Evolutionary conservation across 2,888 invertebrate species (phyloP).

Genomic region (Hirtodrosophila duncani): DNA sequence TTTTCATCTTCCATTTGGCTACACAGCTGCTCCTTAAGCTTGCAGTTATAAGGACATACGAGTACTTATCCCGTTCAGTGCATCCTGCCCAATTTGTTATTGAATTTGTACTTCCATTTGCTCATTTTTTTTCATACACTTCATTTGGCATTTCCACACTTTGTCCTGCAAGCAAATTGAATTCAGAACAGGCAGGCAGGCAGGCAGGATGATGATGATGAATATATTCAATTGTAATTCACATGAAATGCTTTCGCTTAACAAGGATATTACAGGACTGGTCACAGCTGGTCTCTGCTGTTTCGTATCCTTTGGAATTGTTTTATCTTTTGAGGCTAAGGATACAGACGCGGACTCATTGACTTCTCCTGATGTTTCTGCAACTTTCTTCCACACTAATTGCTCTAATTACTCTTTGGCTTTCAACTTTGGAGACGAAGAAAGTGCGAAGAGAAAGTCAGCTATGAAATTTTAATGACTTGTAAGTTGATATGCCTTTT

Average conservation of each 20-base stretch:
- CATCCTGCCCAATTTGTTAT: conserved; percentile 49
- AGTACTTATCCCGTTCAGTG: conserved; percentile 4
- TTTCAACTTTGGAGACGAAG: conserved; percentile 1
- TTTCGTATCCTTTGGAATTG: conserved; percentile 6
- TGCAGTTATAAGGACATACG: no score
- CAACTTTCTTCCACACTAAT: conserved; percentile 38
- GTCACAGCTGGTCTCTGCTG: conserved; percentile 17
- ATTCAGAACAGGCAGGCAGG: conserved; percentile 9
- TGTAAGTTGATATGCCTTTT: conserved; percentile 72
- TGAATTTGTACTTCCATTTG: conserved; percentile 56
- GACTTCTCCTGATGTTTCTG: conserved; percentile 14
- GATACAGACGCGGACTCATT: no score
- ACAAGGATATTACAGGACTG: conserved; percentile 18
- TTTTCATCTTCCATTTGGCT: conserved; percentile 17
- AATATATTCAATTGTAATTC: conserved; percentile 23
- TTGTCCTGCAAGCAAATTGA: conserved; percentile 41
- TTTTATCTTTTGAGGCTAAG: no score
- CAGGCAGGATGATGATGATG: background rate
- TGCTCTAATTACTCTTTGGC: conserved; percentile 60
- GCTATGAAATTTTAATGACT: conserved; percentile 70
- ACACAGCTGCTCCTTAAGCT: no score
- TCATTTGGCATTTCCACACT: conserved; percentile 56
- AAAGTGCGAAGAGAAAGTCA: conserved; percentile 50
- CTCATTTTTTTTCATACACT: conserved; percentile 59
- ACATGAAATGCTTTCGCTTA: no score